phyloP scores from a whole-genome alignment of 2,888 invertebrate genomes.

The Enoplolaimus lenunculus region DNA sequence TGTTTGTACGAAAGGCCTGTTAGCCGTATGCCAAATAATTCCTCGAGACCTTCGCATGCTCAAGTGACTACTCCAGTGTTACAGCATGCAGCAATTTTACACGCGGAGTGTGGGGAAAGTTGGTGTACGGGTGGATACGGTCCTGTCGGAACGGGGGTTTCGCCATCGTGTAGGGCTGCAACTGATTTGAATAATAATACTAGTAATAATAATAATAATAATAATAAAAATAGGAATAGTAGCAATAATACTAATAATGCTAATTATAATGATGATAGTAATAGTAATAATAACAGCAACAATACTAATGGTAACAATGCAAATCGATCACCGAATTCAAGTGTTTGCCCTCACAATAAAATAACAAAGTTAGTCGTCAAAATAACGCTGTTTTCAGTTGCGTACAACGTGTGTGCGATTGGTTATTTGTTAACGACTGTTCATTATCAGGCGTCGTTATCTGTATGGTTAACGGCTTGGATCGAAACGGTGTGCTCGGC shows the following conservation, averaged over 20 bases:
- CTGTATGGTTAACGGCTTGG: constrained; percentile 51
- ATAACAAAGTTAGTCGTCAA: constrained; percentile 85
- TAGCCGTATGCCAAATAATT: too few relatives aligned
- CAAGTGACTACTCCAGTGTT: too few relatives aligned
- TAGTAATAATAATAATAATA: background rate
- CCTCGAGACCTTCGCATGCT: too few relatives aligned
- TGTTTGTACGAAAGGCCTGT: too few relatives aligned
- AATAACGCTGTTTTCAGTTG: constrained; percentile 64
- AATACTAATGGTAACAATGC: constrained; percentile 63
- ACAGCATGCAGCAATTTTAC: too few relatives aligned
- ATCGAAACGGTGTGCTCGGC: background rate
- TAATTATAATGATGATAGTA: background rate
- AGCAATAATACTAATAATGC: background rate
- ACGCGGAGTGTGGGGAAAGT: too few relatives aligned
- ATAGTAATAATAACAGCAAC: constrained; percentile 50
- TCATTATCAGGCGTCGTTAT: constrained; percentile 68
- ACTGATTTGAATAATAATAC: too few relatives aligned
- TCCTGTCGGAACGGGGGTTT: too few relatives aligned
- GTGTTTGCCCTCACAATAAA: too few relatives aligned
- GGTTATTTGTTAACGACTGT: constrained; percentile 47
- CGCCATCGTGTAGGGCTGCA: too few relatives aligned
- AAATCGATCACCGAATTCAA: too few relatives aligned
- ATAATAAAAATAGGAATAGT: background rate
- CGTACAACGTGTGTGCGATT: constrained; percentile 55
- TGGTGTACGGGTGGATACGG: too few relatives aligned